Percentiles rank a stretch among this genome's conserved stretches.
phyloP scores from a whole-genome alignment of 2,888 invertebrate genomes.

The Exocentrus adspersus region DNA sequence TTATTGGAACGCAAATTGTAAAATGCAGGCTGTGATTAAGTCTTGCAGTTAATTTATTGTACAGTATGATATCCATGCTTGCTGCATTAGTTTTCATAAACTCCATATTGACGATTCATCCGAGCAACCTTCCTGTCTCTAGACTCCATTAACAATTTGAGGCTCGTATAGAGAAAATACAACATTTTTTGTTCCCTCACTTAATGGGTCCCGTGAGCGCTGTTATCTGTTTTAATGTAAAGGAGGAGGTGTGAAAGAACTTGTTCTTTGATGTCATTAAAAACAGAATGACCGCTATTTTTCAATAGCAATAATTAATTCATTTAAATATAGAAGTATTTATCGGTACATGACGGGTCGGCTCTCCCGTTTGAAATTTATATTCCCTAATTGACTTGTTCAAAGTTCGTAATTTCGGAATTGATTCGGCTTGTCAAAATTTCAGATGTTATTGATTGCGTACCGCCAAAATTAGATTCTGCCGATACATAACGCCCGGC shows the following conservation, averaged over 20 bases:
- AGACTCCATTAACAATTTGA: constrained; percentile 15
- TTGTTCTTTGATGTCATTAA: constrained; percentile 55
- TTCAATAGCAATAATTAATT: constrained; percentile 57
- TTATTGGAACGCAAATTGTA: too few relatives aligned
- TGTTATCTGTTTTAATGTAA: constrained; percentile 48
- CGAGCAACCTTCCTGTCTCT: neutral
- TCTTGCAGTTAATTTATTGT: too few relatives aligned
- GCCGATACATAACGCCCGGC: neutral
- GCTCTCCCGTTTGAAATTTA: constrained; percentile 46
- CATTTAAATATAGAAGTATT: constrained; percentile 58
- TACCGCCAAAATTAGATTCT: constrained; percentile 19
- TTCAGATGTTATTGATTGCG: constrained; percentile 25
- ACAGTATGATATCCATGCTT: too few relatives aligned
- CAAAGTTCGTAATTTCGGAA: constrained; percentile 35
- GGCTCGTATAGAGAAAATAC: constrained; percentile 38
- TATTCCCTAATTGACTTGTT: constrained; percentile 51
- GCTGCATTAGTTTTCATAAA: too few relatives aligned
- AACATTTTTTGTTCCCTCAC: constrained; percentile 44
- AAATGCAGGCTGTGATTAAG: too few relatives aligned
- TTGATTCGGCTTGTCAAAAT: constrained; percentile 38
- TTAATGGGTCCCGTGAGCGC: constrained; percentile 48
- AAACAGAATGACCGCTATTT: constrained; percentile 54
- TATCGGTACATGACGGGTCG: constrained; percentile 52
- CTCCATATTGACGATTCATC: neutral
- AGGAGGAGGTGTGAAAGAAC: constrained; percentile 55